Evolutionary conservation across 92 coral and sea anemone genomes (phyloP), one percentile per base, ranked within the genome.

Genomic region (Heliopora coerulea): DNA sequence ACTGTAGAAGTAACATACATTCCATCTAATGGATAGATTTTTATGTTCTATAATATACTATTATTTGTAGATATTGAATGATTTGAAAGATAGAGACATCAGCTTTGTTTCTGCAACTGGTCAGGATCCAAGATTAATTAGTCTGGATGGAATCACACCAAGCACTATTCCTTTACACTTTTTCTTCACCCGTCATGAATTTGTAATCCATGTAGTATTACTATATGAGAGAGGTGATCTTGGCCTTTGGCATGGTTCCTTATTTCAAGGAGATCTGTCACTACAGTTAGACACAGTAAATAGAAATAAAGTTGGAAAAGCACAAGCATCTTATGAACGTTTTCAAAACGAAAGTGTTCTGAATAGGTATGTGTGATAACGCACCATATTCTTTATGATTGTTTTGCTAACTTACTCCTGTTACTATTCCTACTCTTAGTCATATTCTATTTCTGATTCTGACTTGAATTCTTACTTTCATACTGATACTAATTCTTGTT

Each of bases 141-240:
- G 32, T 26, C 15, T 70, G 12, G 37, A 70, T n/a, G 52, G 52
- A 37, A 54, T 49, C 17, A 70, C 33, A 17, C 18, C 19, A 14
- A 50, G 58, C 13, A 35, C 27, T 17, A 17, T 70, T 49, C 42
- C 77, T 52, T 54, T 70, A 7, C 77, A 70, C 8, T 70, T 49
- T 26, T 70, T 54, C 20, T 54, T 70, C 35, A 31, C 77, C 32
- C 77, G 77, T 54, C 62, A 49, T 32, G 63, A 37, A 28, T 14
- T 49, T 18, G 23, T 52, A 30, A 52, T 70, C 24, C 77, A 70
- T 39, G 44, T 70, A 31, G 23, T 52, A 31, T 17, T 70, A 34
- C 58, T 52, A 19, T 70, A 70, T 54, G 77, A 70, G 18, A 52
- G 77, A 70, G 64, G 64, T 27, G 75, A 27, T 49, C 62, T 70